Evolutionary conservation across 2,888 invertebrate genomes (phyloP), one percentile per base, ranked within the genome.

Genomic region (Scrobipalpa costella): DNA sequence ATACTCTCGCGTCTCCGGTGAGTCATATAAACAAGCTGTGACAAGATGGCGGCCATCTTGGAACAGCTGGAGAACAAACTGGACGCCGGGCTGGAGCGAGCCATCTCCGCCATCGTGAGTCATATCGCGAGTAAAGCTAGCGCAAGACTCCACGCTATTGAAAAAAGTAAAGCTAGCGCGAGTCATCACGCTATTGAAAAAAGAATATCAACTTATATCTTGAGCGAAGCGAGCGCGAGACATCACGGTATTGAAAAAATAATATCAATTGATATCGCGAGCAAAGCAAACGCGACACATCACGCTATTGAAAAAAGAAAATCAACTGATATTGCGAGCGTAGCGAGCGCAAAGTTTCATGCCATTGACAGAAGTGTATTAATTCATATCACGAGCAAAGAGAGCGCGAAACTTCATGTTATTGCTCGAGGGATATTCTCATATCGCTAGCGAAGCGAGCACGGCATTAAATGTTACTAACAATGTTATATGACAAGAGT

Each of bases 221-320:
- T n/a, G 98, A 99, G 81, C 99, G 99, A 87, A 98, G 96, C 86
- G 98, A 98, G 85, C 96, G 96, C 0, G 99, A 99, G 86, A 99
- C 96, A 77, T 96, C 95, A 74, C 97, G 97, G 0, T 97, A 97
- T 76, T 95, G 95, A 0, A 96, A 97, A 78, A 94, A 96, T 52
- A 96, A 99, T 77, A 97, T 97, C 0, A 92, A 92, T 92, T n/a
- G 3, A n/a, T 19, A 17, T 11, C n/a, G n/a, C n/a, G n/a, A n/a
- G n/a, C n/a, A n/a, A n/a, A n/a, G n/a, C n/a, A n/a, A n/a, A n/a
- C n/a, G n/a, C n/a, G n/a, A n/a, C n/a, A n/a, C n/a, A n/a, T n/a
- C n/a, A n/a, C n/a, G n/a, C n/a, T n/a, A n/a, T n/a, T n/a, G n/a
- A n/a, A n/a, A 27, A 27, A 27, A 27, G 2, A 3, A 27, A 27